These are phyloP conservation scores for Ips nitidus DNA, from an alignment of 1,140 invertebrate genomes.

Conservation along the genomic window DNA sequence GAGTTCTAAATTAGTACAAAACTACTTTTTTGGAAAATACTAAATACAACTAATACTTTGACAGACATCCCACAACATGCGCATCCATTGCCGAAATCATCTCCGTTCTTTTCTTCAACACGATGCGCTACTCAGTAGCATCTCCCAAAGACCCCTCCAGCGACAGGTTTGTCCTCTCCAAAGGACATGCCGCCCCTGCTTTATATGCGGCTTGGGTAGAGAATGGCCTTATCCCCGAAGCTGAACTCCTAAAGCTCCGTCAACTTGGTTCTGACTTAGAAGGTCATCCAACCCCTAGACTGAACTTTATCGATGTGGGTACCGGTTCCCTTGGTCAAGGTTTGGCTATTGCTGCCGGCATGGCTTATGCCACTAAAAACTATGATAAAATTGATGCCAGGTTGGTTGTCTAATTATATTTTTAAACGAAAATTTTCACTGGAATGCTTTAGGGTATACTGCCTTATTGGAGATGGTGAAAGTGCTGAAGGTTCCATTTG, in stretches of 20 bases:
- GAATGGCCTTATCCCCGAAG: slow-evolving; percentile 84
- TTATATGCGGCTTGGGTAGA: slow-evolving; percentile 99
- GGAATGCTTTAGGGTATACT: slow-evolving; percentile 60
- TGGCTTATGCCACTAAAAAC: slow-evolving; percentile 98
- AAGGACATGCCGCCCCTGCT: slow-evolving; percentile 98
- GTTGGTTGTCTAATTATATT: slow-evolving; percentile 53
- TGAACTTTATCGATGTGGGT: slow-evolving; percentile 97
- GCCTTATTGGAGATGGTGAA: slow-evolving; percentile 96
- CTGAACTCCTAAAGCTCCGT: slow-evolving; percentile 84
- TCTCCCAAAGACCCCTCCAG: slow-evolving; percentile 83
- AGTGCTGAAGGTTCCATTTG: slow-evolving; percentile 98
- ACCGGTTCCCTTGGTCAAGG: slow-evolving; percentile 98
- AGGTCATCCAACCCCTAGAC: slow-evolving; percentile 96
- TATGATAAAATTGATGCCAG: slow-evolving; percentile 89
- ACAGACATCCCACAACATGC: slow-evolving; percentile 98
- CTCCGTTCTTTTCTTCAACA: slow-evolving; percentile 97
- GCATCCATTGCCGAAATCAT: slow-evolving; percentile 97
- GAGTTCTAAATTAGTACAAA: no score
- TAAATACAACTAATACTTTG: slow-evolving; percentile 26
- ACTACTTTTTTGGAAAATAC: no score
- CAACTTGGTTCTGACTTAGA: slow-evolving; percentile 95
- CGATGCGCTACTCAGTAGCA: slow-evolving; percentile 90
- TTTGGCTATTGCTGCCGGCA: slow-evolving; percentile 92
- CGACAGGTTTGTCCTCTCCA: slow-evolving; percentile 96
- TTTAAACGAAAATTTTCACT: background rate